Base-by-base conservation (phyloP, 1,140 invertebrate species). In the Aleiodes sp. region DNA sequence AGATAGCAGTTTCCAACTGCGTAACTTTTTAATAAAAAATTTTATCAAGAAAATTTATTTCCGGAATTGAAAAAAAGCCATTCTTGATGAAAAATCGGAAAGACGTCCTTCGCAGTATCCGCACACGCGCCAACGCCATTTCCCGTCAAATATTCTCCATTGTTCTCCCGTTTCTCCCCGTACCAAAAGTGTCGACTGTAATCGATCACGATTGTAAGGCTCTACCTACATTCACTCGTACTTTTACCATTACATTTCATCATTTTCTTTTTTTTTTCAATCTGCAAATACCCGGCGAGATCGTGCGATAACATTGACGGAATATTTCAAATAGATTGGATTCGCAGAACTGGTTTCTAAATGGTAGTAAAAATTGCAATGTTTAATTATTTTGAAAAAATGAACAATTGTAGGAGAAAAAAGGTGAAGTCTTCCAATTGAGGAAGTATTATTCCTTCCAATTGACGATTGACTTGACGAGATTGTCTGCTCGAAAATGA, bases 121-220 rank as follows among this genome's bases (percentile, higher is more conserved):
- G 65, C 26, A 39, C 46, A 43, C 39, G 39, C 39, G 39, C 39
- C 39, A 43, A 60, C 29, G 46, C 65, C 57, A 59, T 68, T 68
- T 68, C 65, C 65, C 56, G 52, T 66, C 57, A 60, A 68, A 68
- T 68, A 68, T 43, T 43, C 39, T 60, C 35, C 65, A 68, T 68
- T 68, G 65, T 68, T 60, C 35, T 7, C 37, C 10, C 35, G 56
- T 68, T 56, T 29, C 52, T 31, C 33, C 35, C 35, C 35, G 35
- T 9, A 39, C 35, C 39, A 1, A 16, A 12, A 35, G 59, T 60
- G 65, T 68, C 39, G 46, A 60, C 56, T 43, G 19, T 68, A 68
- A 68, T 68, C 65, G 65, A 68, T 68, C 31, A 33, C 46, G 64
- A 65, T 65, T 68, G 65, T 57, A 16, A 37, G 19, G 29, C 39